Percentiles rank a stretch among this genome's conserved stretches.
Conservation (phyloP, 2,113 vertebrate genomes). For the Narcine bancroftii region DNA sequence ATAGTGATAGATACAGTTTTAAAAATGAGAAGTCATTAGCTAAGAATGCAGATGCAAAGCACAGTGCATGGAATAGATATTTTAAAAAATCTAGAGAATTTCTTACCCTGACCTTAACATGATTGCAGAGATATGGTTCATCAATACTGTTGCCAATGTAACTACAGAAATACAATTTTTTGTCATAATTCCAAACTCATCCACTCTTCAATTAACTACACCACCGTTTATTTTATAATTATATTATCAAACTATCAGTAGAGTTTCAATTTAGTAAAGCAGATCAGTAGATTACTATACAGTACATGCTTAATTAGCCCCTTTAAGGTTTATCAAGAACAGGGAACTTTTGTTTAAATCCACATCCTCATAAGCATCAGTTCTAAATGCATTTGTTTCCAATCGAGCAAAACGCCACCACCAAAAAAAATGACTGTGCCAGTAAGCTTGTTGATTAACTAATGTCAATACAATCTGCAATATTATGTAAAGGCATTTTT, state of each 20-base stretch:
- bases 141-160: background rate
- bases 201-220: background rate
- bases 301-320: background rate
- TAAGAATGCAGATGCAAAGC: background rate
- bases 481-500: background rate
- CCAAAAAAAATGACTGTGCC: background rate
- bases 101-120: background rate
- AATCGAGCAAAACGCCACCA: background rate
- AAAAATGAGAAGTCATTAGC: constrained; percentile 1
- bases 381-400: background rate
- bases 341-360: background rate
- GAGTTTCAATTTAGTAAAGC: background rate
- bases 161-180: background rate
- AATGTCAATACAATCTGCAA: background rate
- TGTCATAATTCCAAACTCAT: background rate
- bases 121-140: background rate
- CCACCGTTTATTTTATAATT: background rate
- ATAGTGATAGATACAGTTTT: background rate
- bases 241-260: background rate
- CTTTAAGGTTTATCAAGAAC: background rate
- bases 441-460: background rate
- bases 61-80: background rate
- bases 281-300: constrained; percentile 13
- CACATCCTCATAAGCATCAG: background rate
- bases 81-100: background rate